Evolutionary conservation across 2,888 invertebrate genomes (phyloP).

Genomic region (Drosophila mayaguana): DNA sequence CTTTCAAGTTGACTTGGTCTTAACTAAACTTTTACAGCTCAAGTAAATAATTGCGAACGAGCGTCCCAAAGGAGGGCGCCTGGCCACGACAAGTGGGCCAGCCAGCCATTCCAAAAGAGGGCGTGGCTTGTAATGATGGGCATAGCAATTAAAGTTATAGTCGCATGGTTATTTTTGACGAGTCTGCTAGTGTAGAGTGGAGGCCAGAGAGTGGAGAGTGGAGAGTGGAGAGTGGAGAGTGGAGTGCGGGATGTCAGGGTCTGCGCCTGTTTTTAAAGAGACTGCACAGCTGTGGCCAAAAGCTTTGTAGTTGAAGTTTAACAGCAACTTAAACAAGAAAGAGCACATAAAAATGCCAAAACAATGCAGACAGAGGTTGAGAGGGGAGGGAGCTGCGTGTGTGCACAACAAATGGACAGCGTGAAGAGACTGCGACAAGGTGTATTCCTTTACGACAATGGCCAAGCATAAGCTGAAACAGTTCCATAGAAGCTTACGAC

Average conservation of each 20-base stretch:
- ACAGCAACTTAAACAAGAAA: conserved; percentile 62
- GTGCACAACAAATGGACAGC: conserved; percentile 33
- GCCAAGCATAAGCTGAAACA: conserved; percentile 62
- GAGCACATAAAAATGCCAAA: conserved; percentile 67
- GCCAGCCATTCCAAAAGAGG: background rate
- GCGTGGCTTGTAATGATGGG: conserved; percentile 74
- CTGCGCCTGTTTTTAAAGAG: conserved; percentile 41
- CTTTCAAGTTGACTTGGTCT: conserved; percentile 82
- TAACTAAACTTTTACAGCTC: conserved; percentile 82
- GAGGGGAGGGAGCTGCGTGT: background rate
- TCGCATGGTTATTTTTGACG: conserved; percentile 46
- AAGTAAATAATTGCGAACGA: conserved; percentile 76
- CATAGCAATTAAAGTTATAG: conserved; percentile 74
- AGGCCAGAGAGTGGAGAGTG: background rate
- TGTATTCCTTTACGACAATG: conserved; percentile 51
- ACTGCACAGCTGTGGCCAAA: conserved; percentile 35
- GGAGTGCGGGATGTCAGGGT: background rate
- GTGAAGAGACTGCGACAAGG: conserved; percentile 53
- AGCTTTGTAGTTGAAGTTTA: conserved; percentile 45
- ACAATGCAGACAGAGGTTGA: conserved; percentile 23
- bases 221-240: background rate
- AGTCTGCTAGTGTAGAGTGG: background rate
- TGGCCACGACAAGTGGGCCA: conserved; percentile 25
- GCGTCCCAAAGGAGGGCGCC: conserved; percentile 26
- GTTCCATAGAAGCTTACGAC: conserved; percentile 44